phyloP scores from a whole-genome alignment of 2,888 invertebrate species.

The Marronus borbonicus region DNA sequence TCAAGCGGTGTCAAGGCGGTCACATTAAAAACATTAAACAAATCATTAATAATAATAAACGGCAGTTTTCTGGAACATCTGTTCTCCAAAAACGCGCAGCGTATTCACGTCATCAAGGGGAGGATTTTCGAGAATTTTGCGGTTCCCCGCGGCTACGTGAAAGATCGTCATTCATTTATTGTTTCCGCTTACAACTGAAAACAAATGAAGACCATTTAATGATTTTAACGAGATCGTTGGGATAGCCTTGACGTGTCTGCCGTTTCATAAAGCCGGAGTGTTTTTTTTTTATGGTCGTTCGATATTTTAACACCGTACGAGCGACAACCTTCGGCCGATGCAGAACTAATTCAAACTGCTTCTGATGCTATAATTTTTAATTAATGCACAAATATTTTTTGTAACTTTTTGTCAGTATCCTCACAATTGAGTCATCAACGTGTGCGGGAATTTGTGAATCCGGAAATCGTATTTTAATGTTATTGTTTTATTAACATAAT shows the following conservation, averaged over 20 bases:
- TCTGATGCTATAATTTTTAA: constrained; percentile 24
- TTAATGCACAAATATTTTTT: constrained; percentile 4
- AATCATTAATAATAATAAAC: constrained; percentile 45
- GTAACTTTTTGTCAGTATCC: neutral
- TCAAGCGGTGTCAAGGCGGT: constrained; percentile 25
- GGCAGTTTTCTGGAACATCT: constrained; percentile 38
- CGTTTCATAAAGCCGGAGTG: neutral
- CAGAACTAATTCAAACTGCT: constrained; percentile 32
- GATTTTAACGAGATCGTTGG: constrained; percentile 27
- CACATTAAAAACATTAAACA: constrained; percentile 44
- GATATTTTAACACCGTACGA: constrained; percentile 8
- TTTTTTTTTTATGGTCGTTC: neutral
- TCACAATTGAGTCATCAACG: constrained; percentile 28
- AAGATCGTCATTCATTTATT: constrained; percentile 36
- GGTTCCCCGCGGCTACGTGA: constrained; percentile 33
- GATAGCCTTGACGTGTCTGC: constrained; percentile 31
- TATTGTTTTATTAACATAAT: too few species aligned
- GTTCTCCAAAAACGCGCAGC: constrained; percentile 19
- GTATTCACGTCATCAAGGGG: constrained; percentile 16
- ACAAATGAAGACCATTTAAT: constrained; percentile 34
- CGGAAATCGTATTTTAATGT: neutral
- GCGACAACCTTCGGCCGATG: constrained; percentile 12
- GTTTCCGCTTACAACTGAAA: constrained; percentile 41
- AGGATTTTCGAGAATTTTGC: constrained; percentile 32
- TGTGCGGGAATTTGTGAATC: neutral